Conservation (phyloP, 2,888 invertebrate species). For the Lacanobia oleracea region DNA sequence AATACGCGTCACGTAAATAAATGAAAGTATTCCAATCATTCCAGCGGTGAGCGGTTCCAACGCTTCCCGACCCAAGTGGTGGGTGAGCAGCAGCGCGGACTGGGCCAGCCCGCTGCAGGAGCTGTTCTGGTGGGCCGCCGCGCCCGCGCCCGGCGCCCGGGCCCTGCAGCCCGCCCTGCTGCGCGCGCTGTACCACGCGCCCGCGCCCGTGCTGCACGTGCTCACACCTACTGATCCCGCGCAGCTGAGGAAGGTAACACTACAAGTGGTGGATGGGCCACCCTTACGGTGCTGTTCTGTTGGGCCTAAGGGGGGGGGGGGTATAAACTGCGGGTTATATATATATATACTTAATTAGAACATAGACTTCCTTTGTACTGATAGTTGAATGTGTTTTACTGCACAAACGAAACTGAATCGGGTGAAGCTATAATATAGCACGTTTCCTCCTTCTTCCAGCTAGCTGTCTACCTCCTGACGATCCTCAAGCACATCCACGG, state of each 20-base stretch:
- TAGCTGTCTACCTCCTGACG: conserved; percentile 83
- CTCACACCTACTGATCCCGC: conserved; percentile 80
- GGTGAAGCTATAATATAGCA: too few species aligned
- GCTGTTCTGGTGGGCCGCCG: conserved; percentile 83
- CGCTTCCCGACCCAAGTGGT: conserved; percentile 75
- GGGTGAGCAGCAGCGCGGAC: conserved; percentile 77
- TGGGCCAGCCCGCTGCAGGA: conserved; percentile 79
- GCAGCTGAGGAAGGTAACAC: conserved; percentile 78
- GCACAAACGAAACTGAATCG: too few species aligned
- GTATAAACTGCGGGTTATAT: too few species aligned
- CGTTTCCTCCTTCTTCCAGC: conserved; percentile 64
- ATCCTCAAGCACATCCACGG: conserved; percentile 80
- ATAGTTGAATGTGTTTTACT: too few species aligned
- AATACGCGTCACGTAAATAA: too few species aligned
- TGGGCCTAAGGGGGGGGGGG: too few species aligned
- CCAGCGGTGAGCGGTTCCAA: conserved; percentile 72
- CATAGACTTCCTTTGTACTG: too few species aligned
- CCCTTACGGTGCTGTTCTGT: conserved; percentile 81
- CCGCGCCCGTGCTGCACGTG: conserved; percentile 75
- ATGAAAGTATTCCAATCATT: conserved; percentile 46
- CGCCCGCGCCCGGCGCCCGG: conserved; percentile 74
- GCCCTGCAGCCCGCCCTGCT: conserved; percentile 78
- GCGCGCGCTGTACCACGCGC: conserved; percentile 81
- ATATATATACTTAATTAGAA: too few species aligned
- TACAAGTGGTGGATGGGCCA: conserved; percentile 79